phyloP scores from a whole-genome alignment of 2,113 vertebrate genomes.

The Leiothrix lutea region DNA sequence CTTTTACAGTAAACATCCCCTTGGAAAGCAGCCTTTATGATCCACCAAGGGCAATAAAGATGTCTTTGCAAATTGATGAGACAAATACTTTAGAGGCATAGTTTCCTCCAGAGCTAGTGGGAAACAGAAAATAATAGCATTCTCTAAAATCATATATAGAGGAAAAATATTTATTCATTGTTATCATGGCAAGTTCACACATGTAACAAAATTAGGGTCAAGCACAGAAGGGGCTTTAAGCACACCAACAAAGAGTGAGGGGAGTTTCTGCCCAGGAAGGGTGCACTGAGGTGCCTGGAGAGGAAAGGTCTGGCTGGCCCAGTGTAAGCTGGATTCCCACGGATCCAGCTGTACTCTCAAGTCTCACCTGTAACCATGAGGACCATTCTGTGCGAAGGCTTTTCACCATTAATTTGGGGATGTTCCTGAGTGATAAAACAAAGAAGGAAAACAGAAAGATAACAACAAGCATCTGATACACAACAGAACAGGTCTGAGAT shows the following conservation, averaged over 20 bases:
- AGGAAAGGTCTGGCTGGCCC: not conserved
- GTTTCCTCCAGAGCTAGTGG: not conserved
- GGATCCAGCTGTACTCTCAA: not conserved
- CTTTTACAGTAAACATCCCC: slow-evolving; percentile 39
- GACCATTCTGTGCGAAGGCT: not conserved
- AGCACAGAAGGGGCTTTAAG: not conserved
- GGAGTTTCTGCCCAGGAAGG: not conserved
- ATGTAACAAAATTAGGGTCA: not conserved
- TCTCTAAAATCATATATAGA: not conserved
- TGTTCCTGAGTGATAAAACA: not conserved
- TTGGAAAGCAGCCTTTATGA: slow-evolving; percentile 18
- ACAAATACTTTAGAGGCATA: slow-evolving; percentile 2
- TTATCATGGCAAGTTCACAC: not conserved
- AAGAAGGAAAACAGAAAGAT: not conserved
- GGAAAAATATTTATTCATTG: accelerated
- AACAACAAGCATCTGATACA: not conserved
- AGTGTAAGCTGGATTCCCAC: not conserved
- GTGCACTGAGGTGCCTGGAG: accelerated
- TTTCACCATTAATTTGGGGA: not conserved
- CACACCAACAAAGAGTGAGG: not conserved
- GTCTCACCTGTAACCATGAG: not conserved
- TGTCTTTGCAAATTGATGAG: slow-evolving; percentile 48
- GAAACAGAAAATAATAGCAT: not conserved
- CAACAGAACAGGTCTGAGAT: not conserved
- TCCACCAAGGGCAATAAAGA: slow-evolving; percentile 41